Base-by-base conservation (phyloP, 2,888 invertebrate genomes). In the Myathropa florea region DNA sequence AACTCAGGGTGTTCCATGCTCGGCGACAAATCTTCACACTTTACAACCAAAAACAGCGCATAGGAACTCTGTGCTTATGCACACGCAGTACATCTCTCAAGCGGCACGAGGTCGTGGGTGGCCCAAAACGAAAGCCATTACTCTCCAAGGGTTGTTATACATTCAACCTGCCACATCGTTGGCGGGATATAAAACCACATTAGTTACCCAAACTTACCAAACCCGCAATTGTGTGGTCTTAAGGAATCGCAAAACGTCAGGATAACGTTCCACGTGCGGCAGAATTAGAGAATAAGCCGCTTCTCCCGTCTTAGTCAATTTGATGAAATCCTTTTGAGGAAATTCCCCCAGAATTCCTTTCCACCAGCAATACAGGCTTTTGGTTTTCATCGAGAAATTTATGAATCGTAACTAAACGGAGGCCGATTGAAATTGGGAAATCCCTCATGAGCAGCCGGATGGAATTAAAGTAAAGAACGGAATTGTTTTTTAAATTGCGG, bases 371-470 rank as follows among this genome's bases (percentile, higher is more conserved):
- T n/a, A 12, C 26, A 26, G 28, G 10, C 65, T 26, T 46, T 26
- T 30, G 30, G 67, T 55, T 28, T 55, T 28, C 30, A 21, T 53
- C 67, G 9, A 28, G 30, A 30, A 67, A 36, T 61, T 67, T 67
- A 67, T 67, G 67, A 67, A 67, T 30, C 67, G 67, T 67, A 67
- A 26, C 30, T 23, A 55, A 67, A 24, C 21, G 67, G 18, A 30
- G 28, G 28, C 23, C 28, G 55, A 67, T 30, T 30, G 55, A 30
- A 67, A 67, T 30, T 46, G 46, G 28, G 30, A 67, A 67, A 67
- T 67, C 67, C 30, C 67, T 67, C 21, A 55, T 26, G 67, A 67
- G 67, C 67, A 67, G 67, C 67, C 30, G 55, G 23, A 67, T 55
- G 67, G 67, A 67, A 67, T 55, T 67, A 67, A 67, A 67, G 67